Evolutionary conservation across 2,888 invertebrate genomes (phyloP).

Genomic region (Calliphora vomitoria): DNA sequence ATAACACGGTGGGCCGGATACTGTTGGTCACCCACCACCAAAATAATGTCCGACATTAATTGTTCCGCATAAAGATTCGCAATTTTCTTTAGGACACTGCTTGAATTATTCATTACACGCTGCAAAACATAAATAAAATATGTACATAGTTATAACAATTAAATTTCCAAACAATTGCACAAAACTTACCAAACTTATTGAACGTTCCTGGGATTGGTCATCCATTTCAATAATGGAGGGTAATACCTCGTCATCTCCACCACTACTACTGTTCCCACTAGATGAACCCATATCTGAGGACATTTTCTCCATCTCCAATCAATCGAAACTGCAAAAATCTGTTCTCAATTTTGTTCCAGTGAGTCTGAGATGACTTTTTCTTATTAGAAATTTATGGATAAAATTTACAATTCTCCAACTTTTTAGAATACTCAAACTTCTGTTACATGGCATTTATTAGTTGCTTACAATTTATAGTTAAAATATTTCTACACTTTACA

Average conservation of each 20-base stretch:
- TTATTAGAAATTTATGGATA: not conserved
- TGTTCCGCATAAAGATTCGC: slow-evolving; percentile 93
- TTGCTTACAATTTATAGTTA: not conserved
- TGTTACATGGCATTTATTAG: slow-evolving; percentile 14
- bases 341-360: not conserved
- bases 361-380: not conserved
- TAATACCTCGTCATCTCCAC: slow-evolving; percentile 58
- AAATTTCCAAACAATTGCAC: not conserved
- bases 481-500: not conserved
- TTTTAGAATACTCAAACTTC: not conserved
- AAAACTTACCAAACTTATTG: slow-evolving; percentile 72
- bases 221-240: slow-evolving; percentile 63
- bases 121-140: not conserved
- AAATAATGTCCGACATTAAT: slow-evolving; percentile 94
- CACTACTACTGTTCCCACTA: slow-evolving; percentile 60
- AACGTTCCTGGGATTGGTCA: slow-evolving; percentile 72
- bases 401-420: not conserved
- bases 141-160: not conserved
- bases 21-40: slow-evolving; percentile 92
- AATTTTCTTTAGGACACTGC: slow-evolving; percentile 92
- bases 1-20: slow-evolving; percentile 96
- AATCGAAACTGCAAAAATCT: not conserved
- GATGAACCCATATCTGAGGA: slow-evolving; percentile 46
- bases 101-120: slow-evolving; percentile 93
- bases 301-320: slow-evolving; percentile 55